A percentile compares a stretch with the other conserved stretches of the same genome.
Evolutionary conservation across 2,888 invertebrate species (phyloP).

Genomic region (Leptura quadrifasciata): DNA sequence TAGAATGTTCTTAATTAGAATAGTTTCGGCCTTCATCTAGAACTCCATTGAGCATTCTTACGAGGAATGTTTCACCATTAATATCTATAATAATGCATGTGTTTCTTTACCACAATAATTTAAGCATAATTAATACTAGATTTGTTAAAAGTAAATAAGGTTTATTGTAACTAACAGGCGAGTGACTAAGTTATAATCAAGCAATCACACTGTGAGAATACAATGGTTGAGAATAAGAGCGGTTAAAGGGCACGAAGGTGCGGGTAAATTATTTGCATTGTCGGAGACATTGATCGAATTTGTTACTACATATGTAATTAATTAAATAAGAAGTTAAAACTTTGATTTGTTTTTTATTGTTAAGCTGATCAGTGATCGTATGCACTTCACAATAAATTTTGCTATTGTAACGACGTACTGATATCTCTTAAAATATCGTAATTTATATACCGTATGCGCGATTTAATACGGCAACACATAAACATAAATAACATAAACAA

Average conservation of each 20-base stretch:
- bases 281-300: background rate
- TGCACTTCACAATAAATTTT: too few species aligned
- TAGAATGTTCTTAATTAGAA: slow-evolving; percentile 11
- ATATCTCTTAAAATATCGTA: too few species aligned
- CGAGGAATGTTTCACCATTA: background rate
- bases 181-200: slow-evolving; percentile 1
- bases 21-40: slow-evolving; percentile 10
- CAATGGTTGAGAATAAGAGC: background rate
- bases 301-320: background rate
- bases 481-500: too few species aligned
- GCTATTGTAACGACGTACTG: too few species aligned
- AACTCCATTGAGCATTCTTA: slow-evolving; percentile 1
- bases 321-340: background rate
- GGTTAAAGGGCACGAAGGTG: background rate
- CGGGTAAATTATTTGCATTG: background rate
- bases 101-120: background rate
- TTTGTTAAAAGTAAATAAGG: background rate
- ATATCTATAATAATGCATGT: slow-evolving; percentile 3
- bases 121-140: background rate
- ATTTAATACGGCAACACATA: too few species aligned
- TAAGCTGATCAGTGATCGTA: too few species aligned
- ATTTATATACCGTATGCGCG: too few species aligned
- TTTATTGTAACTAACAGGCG: background rate
- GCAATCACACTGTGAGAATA: background rate
- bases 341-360: too few species aligned